Conservation (phyloP, 2,888 invertebrate species). For the Noctua janthina region DNA sequence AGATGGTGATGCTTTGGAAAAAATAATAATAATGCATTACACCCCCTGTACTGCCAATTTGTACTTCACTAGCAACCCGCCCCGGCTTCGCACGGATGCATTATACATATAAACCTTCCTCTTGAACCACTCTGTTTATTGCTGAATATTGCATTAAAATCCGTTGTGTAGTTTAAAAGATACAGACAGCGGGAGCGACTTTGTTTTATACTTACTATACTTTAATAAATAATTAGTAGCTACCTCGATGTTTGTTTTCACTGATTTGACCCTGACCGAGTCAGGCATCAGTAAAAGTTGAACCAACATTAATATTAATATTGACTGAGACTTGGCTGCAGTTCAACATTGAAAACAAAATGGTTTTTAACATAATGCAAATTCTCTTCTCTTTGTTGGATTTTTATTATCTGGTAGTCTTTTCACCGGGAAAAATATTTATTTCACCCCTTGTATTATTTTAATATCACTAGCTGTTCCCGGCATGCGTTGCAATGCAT, state of each 20-base stretch:
- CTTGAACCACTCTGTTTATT: no score
- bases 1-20: not conserved
- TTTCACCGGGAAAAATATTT: not conserved
- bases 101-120: no score
- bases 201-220: not conserved
- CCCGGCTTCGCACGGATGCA: no score
- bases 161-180: no score
- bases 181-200: no score
- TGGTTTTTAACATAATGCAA: no score
- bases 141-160: no score
- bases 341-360: not conserved
- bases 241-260: slow-evolving; percentile 2
- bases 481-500: no score
- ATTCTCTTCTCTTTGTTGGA: not conserved
- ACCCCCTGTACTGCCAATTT: not conserved
- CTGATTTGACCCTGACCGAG: slow-evolving; percentile 18
- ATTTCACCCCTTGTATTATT: not conserved
- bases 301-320: not conserved
- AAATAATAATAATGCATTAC: not conserved
- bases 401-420: not conserved
- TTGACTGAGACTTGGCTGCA: not conserved
- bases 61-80: not conserved
- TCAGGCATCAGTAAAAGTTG: slow-evolving; percentile 18
- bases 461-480: no score
- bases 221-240: not conserved